A percentile compares a stretch with the other conserved stretches of the same genome.
Evolutionary conservation across 2,113 vertebrate species (phyloP).

Genomic region (Hippocampus barbouri): DNA sequence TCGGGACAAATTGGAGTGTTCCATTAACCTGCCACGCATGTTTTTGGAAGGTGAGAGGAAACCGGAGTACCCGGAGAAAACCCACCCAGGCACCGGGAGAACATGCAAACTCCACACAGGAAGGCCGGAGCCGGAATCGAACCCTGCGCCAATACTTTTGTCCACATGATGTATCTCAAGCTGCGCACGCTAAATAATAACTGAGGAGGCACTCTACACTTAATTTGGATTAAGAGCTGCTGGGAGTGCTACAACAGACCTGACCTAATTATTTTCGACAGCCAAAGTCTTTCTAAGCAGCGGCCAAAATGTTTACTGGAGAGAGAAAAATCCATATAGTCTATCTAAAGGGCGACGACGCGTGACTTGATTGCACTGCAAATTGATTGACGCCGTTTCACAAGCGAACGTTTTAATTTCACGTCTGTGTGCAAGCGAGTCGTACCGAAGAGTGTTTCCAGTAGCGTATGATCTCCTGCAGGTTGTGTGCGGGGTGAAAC

Average conservation of each 20-base stretch:
- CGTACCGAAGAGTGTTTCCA: slow-evolving; percentile 92
- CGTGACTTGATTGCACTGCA: not conserved
- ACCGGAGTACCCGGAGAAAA: no score
- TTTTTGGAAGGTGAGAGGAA: no score
- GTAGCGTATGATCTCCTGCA: slow-evolving; percentile 86
- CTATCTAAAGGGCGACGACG: slow-evolving; percentile 1
- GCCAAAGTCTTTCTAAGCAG: slow-evolving; percentile 22
- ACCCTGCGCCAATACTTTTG: not conserved
- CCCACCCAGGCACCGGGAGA: no score
- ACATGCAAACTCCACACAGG: no score
- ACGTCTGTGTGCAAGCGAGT: not conserved
- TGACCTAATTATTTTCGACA: slow-evolving; percentile 41
- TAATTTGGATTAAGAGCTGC: slow-evolving; percentile 11
- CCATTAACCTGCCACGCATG: no score
- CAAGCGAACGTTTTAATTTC: not conserved
- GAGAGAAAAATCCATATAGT: slow-evolving; percentile 44
- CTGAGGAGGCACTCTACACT: slow-evolving; percentile 5
- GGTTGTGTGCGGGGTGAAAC: slow-evolving; percentile 84
- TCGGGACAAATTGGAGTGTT: no score
- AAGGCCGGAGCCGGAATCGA: no score
- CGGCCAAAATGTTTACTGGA: slow-evolving; percentile 22
- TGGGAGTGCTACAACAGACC: not conserved
- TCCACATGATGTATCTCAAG: not conserved
- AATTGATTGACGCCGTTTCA: not conserved
- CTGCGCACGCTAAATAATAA: not conserved